phyloP scores from a whole-genome alignment of 2,797 vertebrate species.

The Lutra lutra region DNA sequence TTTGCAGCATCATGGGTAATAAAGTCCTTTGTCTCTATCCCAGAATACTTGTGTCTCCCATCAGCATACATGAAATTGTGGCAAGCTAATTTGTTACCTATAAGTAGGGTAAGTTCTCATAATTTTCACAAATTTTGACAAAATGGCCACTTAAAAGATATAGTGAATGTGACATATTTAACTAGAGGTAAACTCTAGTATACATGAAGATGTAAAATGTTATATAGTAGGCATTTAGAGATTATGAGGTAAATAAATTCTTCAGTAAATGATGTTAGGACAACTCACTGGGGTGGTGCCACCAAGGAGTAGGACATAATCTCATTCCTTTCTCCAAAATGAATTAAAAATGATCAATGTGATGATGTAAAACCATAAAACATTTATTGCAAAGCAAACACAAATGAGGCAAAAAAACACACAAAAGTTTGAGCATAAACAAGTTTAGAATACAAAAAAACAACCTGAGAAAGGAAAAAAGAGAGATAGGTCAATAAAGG shows the following conservation, averaged over 20 bases:
- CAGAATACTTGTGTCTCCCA: neutral
- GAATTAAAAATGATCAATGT: neutral
- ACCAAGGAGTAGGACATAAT: neutral
- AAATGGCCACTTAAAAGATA: neutral
- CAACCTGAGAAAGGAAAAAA: neutral
- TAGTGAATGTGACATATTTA: neutral
- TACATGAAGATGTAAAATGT: neutral
- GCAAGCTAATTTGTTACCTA: neutral
- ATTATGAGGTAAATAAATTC: neutral
- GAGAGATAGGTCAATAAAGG: neutral
- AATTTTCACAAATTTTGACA: neutral
- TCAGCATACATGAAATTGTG: neutral
- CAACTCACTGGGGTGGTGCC: neutral
- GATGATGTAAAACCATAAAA: neutral
- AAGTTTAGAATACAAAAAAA: neutral
- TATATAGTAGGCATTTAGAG: neutral
- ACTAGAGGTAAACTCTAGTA: neutral
- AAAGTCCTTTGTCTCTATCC: neutral
- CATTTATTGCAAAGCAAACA: neutral
- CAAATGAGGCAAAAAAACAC: neutral
- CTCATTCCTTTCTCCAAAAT: neutral
- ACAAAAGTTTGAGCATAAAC: neutral
- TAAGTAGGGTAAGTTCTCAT: neutral
- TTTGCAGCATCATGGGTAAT: neutral
- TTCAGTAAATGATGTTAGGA: neutral